These are phyloP conservation scores for Cladopsammia gracilis DNA, from an alignment of 64 coral and sea anemone genomes.

Conservation along the genomic window DNA sequence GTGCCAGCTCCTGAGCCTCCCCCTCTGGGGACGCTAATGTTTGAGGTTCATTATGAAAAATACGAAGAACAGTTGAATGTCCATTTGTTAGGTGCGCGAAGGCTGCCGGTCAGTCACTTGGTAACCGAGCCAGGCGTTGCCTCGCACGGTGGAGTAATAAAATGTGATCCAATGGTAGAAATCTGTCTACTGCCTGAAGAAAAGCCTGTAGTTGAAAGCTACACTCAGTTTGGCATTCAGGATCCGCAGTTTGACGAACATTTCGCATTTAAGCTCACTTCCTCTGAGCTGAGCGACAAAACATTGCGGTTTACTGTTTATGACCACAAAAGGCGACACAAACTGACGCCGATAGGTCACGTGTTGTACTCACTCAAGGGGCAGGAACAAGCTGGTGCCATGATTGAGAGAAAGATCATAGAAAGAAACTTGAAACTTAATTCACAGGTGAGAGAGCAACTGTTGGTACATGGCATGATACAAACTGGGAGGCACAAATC, in stretches of 20 bases:
- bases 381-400: constrained; percentile 38
- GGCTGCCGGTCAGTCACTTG: constrained; percentile 82
- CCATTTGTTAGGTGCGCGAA: constrained; percentile 63
- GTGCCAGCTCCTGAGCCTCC: constrained; percentile 39
- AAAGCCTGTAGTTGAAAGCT: constrained; percentile 77
- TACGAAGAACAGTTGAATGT: constrained; percentile 78
- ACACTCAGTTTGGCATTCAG: constrained; percentile 35
- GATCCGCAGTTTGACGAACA: constrained; percentile 79
- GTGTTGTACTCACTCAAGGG: constrained; percentile 78
- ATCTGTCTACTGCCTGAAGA: constrained; percentile 85
- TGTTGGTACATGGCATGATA: too few relatives aligned
- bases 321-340: constrained; percentile 71
- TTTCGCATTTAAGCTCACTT: constrained; percentile 71
- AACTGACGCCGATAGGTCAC: constrained; percentile 79
- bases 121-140: constrained; percentile 66
- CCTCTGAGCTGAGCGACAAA: constrained; percentile 71
- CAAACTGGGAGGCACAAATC: too few relatives aligned
- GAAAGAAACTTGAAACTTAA: constrained; percentile 82
- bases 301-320: constrained; percentile 74
- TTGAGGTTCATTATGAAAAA: constrained; percentile 68
- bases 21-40: constrained; percentile 68
- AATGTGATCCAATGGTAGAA: constrained; percentile 58
- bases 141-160: constrained; percentile 47
- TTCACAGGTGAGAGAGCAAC: constrained; percentile 39
- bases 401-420: constrained; percentile 17